Conservation (phyloP, 2,888 invertebrate genomes). For the Eupeodes latifasciatus region DNA sequence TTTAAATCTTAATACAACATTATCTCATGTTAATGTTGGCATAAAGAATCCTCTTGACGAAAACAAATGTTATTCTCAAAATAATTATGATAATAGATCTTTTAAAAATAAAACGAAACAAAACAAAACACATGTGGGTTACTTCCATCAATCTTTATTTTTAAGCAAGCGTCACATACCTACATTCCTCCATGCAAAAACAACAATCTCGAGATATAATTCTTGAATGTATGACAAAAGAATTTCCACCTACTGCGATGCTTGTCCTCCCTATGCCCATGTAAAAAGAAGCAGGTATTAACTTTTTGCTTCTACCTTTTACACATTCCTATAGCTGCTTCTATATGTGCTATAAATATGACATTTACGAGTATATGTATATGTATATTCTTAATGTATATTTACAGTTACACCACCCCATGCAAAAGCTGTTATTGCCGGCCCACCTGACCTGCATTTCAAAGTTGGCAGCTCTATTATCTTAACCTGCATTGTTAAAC, state of each 20-base stretch:
- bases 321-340: neutral
- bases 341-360: neutral
- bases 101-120: too few species aligned
- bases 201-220: neutral
- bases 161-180: neutral
- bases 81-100: constrained; percentile 3
- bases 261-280: neutral
- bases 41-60: too few species aligned
- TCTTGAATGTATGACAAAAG: neutral
- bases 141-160: neutral
- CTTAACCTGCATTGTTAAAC: constrained; percentile 89
- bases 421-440: constrained; percentile 88
- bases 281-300: neutral
- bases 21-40: too few species aligned
- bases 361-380: too few species aligned
- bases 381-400: neutral
- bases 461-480: constrained; percentile 90
- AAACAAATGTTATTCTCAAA: neutral
- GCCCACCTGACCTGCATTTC: constrained; percentile 89
- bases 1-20: too few species aligned
- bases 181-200: neutral
- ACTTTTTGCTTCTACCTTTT: neutral
- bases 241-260: neutral
- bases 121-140: neutral
- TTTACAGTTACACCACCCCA: constrained; percentile 85